Evolutionary conservation across 30 jellyfish, hydroid and myxozoan species (phyloP), one percentile per base, ranked within the genome.

Genomic region (Sanderia malayensis): DNA sequence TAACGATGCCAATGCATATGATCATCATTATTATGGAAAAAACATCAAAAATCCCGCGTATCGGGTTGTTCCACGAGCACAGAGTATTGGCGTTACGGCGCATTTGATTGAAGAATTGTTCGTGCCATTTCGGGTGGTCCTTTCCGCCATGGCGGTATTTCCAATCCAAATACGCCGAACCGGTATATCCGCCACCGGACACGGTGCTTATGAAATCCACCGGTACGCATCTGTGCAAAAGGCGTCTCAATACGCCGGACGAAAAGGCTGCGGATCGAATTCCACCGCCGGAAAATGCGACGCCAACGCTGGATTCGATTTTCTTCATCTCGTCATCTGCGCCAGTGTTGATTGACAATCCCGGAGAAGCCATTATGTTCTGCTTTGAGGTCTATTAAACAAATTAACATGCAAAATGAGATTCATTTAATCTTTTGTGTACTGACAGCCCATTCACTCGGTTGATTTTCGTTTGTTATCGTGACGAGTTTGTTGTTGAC

Each of bases 251-350:
- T 0, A 85, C 95, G 29, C 95, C 95, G 0, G 95, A 85, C 2
- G 89, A 52, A 52, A 85, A 85, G 20, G 95, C 95, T 1, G 95
- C 95, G 4, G 95, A 85, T 37, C 95, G 85, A 34, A 85, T 85
- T 1, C 95, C 95, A 1, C 95, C 95, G 32, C 95, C 95, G 4
- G 95, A 85, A 46, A 85, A 74, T 0, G 95, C 89, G 0, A 76
- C 85, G 19, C 95, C 95, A 24, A 68, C 61, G 27, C 84, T 44
- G 4, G 64, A 15, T 21, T 30, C 58, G 34, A 37, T 37, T 37
- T 37, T 37, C 10, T 37, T 13, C n/a, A n/a, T n/a, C 10, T 13
- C 52, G 13, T n/a, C n/a, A n/a, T n/a, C n/a, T n/a, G n/a, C n/a
- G n/a, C n/a, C n/a, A n/a, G n/a, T n/a, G n/a, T n/a, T n/a, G n/a